phyloP scores from a whole-genome alignment of 2,113 vertebrate species.

The Engystomops pustulosus region DNA sequence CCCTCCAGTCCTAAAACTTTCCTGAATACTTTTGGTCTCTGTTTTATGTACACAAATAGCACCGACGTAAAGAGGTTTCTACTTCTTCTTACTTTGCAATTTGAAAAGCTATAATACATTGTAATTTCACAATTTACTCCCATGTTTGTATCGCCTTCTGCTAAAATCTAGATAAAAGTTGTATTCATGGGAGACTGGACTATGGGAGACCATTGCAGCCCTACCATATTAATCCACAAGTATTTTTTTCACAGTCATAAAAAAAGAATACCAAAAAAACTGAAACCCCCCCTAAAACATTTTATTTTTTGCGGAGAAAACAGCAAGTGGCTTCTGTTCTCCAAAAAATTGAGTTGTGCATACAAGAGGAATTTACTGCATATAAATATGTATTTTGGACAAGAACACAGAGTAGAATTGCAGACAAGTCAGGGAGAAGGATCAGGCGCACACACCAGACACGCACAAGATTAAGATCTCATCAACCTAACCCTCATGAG shows the following conservation, averaged over 20 bases:
- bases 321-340: slow-evolving; percentile 31
- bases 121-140: neutral
- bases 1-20: neutral
- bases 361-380: slow-evolving; percentile 57
- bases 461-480: slow-evolving; percentile 2
- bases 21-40: slow-evolving; percentile 54
- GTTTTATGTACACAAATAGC: slow-evolving; percentile 51
- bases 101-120: neutral
- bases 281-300: no score
- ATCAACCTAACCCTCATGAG: slow-evolving; percentile 34
- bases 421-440: slow-evolving; percentile 50
- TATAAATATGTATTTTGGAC: slow-evolving; percentile 37
- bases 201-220: neutral
- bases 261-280: neutral
- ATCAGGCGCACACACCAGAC: slow-evolving; percentile 41
- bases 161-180: neutral
- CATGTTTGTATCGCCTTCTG: neutral
- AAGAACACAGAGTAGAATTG: slow-evolving; percentile 36
- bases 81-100: neutral
- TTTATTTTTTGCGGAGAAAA: neutral
- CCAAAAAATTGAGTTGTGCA: slow-evolving; percentile 41
- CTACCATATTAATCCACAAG: neutral
- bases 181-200: neutral
- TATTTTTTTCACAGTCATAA: neutral
- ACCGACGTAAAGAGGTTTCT: slow-evolving; percentile 9